phyloP scores from a whole-genome alignment of 2,113 vertebrate genomes.

The Erythrocercus mccallii region DNA sequence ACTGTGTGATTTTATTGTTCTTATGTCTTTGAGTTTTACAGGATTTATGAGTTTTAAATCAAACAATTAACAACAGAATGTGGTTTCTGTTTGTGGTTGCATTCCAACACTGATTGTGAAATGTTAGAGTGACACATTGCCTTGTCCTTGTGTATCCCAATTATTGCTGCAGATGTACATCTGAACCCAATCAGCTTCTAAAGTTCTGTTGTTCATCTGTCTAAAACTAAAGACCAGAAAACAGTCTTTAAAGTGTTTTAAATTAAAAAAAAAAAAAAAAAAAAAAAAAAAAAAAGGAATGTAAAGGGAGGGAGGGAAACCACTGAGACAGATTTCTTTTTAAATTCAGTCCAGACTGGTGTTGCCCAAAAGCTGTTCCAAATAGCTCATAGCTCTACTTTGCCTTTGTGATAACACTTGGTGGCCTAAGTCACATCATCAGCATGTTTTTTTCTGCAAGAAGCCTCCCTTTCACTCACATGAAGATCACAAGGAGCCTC shows the following conservation, averaged over 20 bases:
- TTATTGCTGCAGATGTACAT: conserved; percentile 53
- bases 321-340: not conserved
- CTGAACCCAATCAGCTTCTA: conserved; percentile 37
- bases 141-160: not conserved
- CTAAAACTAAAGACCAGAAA: conserved; percentile 30
- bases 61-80: conserved; percentile 42
- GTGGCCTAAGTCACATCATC: not conserved
- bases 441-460: not conserved
- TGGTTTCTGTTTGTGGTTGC: conserved; percentile 36
- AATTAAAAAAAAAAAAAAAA: not conserved
- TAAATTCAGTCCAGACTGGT: not conserved
- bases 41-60: conserved; percentile 24
- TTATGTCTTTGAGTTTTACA: not conserved
- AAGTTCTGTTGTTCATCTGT: conserved; percentile 36
- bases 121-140: conserved; percentile 17
- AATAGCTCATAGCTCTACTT: not conserved
- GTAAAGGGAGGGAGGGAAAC: not conserved
- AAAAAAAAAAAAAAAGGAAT: not conserved
- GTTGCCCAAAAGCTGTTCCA: not conserved
- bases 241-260: not conserved
- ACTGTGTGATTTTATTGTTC: not conserved
- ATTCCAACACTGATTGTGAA: conserved; percentile 3
- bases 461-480: not conserved
- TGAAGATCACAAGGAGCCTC: not conserved
- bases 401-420: not conserved